phyloP scores from a whole-genome alignment of 2,797 vertebrate genomes.

The Coregonus sp. region DNA sequence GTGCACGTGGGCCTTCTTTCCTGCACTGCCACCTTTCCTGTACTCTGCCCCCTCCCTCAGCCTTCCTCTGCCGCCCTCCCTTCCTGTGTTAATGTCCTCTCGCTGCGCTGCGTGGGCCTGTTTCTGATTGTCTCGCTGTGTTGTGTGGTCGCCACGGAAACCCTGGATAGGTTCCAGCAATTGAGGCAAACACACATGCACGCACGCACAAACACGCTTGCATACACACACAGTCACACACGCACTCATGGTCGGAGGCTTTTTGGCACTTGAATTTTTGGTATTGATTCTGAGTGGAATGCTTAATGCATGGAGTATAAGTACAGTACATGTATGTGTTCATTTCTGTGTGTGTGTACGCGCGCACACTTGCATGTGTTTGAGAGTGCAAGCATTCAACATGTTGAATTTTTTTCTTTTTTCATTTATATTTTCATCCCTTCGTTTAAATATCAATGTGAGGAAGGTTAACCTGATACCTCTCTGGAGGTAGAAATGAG shows the following conservation, averaged over 20 bases:
- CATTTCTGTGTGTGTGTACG: neutral
- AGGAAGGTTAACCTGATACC: neutral
- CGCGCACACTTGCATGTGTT: neutral
- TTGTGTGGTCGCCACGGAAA: constrained; percentile 86
- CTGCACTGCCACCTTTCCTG: too few relatives aligned
- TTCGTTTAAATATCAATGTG: neutral
- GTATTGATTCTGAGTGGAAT: constrained; percentile 64
- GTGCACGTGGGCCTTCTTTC: too few relatives aligned
- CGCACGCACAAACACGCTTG: constrained; percentile 9
- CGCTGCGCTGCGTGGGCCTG: constrained; percentile 81
- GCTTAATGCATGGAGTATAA: constrained; percentile 67
- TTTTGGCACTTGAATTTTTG: constrained; percentile 43
- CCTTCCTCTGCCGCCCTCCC: constrained; percentile 7
- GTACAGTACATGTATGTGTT: constrained; percentile 43
- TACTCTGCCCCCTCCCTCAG: constrained; percentile 17
- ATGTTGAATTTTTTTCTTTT: neutral
- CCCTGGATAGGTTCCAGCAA: constrained; percentile 84
- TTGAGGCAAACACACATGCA: constrained; percentile 63
- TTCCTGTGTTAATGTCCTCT: constrained; percentile 82
- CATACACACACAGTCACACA: constrained; percentile 28
- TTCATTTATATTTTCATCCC: neutral
- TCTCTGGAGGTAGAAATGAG: neutral
- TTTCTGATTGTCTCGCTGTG: constrained; percentile 85
- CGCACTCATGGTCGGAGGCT: constrained; percentile 38
- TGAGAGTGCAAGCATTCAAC: neutral